Conservation (phyloP, 2,797 vertebrate species). For the Setipinna tenuifilis region DNA sequence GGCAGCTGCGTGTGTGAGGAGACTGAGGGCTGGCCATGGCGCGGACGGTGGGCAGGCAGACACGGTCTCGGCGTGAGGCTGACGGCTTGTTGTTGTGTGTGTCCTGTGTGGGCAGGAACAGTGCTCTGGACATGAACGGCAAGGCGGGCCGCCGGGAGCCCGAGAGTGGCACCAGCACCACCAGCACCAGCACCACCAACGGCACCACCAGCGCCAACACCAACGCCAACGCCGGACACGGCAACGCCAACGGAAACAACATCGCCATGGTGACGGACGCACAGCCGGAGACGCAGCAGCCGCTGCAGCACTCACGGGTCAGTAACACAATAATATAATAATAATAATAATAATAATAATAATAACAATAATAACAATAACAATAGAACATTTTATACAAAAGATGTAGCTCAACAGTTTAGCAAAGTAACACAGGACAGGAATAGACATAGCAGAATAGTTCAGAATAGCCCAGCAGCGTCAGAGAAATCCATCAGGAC, state of each 20-base stretch:
- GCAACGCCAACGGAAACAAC: conserved; percentile 75
- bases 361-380: background rate
- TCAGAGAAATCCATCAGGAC: no score
- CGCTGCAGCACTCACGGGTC: conserved; percentile 75
- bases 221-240: conserved; percentile 17
- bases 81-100: conserved; percentile 43
- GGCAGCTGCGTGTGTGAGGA: background rate
- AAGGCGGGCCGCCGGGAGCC: conserved; percentile 76
- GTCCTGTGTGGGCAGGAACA: conserved; percentile 61
- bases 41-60: background rate
- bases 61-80: background rate
- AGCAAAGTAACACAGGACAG: no score
- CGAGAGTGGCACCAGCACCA: conserved; percentile 67
- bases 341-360: no score
- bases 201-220: conserved; percentile 67
- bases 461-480: no score
- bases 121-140: conserved; percentile 85
- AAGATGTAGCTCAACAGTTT: background rate
- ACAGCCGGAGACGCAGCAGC: conserved; percentile 74
- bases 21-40: conserved; percentile 10
- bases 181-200: conserved; percentile 75
- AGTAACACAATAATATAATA: conserved; percentile 56
- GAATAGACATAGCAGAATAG: no score
- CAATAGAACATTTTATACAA: conserved; percentile 2
- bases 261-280: conserved; percentile 83